Evolutionary conservation across 1,140 invertebrate genomes (phyloP).

Genomic region (Eumeta japonica): DNA sequence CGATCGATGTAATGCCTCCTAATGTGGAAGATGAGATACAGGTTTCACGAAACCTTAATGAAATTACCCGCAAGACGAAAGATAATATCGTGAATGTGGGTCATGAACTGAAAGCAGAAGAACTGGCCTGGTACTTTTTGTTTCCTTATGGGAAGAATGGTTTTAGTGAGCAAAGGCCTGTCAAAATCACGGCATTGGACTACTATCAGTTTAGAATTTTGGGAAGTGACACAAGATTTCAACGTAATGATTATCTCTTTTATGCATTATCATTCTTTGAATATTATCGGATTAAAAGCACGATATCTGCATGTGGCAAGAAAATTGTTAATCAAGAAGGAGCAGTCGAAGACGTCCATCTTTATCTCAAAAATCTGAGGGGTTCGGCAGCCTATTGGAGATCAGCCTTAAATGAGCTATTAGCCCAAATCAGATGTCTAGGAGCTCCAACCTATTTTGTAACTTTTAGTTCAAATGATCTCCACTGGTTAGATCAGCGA

Average conservation of each 20-base stretch:
- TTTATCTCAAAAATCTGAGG: constrained; percentile 26
- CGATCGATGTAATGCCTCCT: constrained; percentile 22
- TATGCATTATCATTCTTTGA: constrained; percentile 39
- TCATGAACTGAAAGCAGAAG: constrained; percentile 35
- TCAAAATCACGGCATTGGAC: constrained; percentile 34
- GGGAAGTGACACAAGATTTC: too few relatives aligned
- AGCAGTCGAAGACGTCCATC: constrained; percentile 22
- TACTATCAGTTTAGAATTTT: constrained; percentile 39
- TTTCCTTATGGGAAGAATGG: constrained; percentile 40
- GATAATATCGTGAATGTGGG: constrained; percentile 31
- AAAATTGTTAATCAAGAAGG: constrained; percentile 23
- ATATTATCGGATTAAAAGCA: constrained; percentile 27
- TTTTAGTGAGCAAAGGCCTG: constrained; percentile 26
- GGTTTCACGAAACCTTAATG: constrained; percentile 22
- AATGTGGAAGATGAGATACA: constrained; percentile 30
- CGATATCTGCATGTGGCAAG: constrained; percentile 22
- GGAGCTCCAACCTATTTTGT: constrained; percentile 28
- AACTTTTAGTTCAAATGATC: constrained; percentile 36
- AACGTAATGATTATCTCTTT: constrained; percentile 38
- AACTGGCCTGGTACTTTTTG: constrained; percentile 35
- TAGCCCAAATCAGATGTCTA: constrained; percentile 21
- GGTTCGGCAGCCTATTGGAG: constrained; percentile 25
- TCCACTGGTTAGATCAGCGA: constrained; percentile 27
- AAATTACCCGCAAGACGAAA: constrained; percentile 27
- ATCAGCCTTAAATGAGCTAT: constrained; percentile 16